Evolutionary conservation across 2,888 invertebrate species (phyloP), one percentile per base, ranked within the genome.

Genomic region (Archaeoteleia sp.): DNA sequence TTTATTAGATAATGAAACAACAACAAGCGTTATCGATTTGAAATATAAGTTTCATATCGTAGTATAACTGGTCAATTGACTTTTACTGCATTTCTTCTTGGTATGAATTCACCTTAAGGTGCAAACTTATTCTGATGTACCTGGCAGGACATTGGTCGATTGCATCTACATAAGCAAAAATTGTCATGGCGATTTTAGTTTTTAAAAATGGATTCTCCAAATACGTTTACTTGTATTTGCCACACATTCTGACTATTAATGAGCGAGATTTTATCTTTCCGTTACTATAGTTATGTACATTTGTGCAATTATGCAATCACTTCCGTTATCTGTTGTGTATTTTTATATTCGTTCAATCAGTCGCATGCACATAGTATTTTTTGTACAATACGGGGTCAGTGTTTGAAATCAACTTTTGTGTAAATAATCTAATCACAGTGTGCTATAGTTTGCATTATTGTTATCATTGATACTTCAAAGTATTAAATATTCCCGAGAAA

Each of bases 391-490:
- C 13, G 14, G 66, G 54, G 58, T 66, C 58, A 49, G 49, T 58
- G 48, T 54, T 60, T 60, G 6, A 48, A 66, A 54, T 42, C 32
- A 3, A 40, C 48, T 54, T 60, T 65, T 53, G 32, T 66, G 66
- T 66, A 54, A 42, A 60, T 60, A 60, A 66, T 60, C 53, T 66
- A 60, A 60, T 45, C 54, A 49, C 58, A 46, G 48, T 49, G 42
- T 66, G 48, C 58, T 48, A 39, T 43, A 60, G 42, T 49, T 54
- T 54, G 60, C 54, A 54, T 60, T 60, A 54, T 60, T 60, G 60
- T 66, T 66, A 53, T 46, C 23, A 58, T 66, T 54, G 53, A 39
- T 35, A 35, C 51, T 58, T 43, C 53, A 14, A 54, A 53, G n/a
- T 53, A 58, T 66, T 58, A 66, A 66, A 46, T 66, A 60, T 58